Percentiles rank a stretch among this genome's conserved stretches.
phyloP scores from a whole-genome alignment of 1,140 invertebrate genomes.

The Triops longicaudatus region DNA sequence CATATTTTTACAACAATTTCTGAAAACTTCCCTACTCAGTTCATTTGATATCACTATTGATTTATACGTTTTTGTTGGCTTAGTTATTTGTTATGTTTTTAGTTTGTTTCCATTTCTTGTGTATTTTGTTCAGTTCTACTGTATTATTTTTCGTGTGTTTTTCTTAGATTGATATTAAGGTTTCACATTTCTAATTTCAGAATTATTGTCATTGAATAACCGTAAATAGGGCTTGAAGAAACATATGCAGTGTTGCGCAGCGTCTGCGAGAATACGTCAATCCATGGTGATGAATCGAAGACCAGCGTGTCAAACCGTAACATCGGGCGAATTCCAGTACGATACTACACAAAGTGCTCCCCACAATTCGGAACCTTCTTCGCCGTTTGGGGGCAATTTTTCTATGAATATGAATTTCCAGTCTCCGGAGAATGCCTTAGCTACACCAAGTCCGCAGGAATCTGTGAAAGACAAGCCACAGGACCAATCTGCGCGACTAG shows the following conservation, averaged over 20 bases:
- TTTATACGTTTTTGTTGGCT: no score
- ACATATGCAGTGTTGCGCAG: conserved; percentile 1
- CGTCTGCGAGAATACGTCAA: not conserved
- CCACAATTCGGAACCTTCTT: not conserved
- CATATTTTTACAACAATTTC: no score
- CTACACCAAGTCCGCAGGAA: not conserved
- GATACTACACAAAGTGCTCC: not conserved
- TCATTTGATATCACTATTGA: no score
- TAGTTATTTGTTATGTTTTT: no score
- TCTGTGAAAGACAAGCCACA: not conserved
- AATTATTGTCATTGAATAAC: not conserved
- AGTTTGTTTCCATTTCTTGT: no score
- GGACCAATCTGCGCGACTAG: not conserved
- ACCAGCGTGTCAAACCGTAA: not conserved
- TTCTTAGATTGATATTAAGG: no score
- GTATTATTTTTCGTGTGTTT: no score
- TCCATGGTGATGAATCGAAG: not conserved
- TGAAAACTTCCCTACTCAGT: no score
- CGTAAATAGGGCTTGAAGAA: not conserved
- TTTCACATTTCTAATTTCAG: no score
- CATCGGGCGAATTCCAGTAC: not conserved
- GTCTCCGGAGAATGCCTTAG: not conserved
- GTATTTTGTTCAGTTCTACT: no score
- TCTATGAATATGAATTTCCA: not conserved
- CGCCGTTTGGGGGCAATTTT: not conserved